phyloP scores from a whole-genome alignment of 1,140 invertebrate species.

The Limonius californicus region DNA sequence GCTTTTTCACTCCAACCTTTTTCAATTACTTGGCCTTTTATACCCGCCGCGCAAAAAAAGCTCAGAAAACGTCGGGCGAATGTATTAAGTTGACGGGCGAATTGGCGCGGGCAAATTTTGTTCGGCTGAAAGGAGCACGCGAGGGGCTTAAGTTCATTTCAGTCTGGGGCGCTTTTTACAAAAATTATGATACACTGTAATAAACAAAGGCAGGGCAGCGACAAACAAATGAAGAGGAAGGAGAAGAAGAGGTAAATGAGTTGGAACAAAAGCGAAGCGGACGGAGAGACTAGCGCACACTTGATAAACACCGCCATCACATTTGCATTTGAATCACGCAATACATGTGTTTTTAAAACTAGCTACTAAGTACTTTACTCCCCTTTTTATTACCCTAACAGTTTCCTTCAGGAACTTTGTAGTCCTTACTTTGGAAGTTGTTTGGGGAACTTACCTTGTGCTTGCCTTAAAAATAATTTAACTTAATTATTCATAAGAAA shows the following conservation, averaged over 20 bases:
- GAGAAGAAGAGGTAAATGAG: conserved; percentile 40
- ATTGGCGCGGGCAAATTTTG: too few species aligned
- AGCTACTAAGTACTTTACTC: conserved; percentile 1
- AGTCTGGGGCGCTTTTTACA: background rate
- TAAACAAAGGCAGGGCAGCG: conserved; percentile 33
- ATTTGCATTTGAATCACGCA: conserved; percentile 40
- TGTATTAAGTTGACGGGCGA: too few species aligned
- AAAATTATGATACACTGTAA: conserved; percentile 12
- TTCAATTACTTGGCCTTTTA: background rate
- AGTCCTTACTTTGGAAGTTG: too few species aligned
- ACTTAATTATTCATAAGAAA: too few species aligned
- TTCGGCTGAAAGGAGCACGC: too few species aligned
- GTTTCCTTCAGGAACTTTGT: too few species aligned
- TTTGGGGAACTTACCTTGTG: too few species aligned
- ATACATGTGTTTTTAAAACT: conserved; percentile 35
- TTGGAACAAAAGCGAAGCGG: conserved; percentile 39
- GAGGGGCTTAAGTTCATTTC: too few species aligned
- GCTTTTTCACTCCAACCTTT: conserved; percentile 9
- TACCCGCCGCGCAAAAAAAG: too few species aligned
- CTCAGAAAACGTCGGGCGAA: too few species aligned
- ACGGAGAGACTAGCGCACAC: conserved; percentile 26
- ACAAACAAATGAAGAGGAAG: conserved; percentile 41
- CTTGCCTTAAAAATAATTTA: too few species aligned
- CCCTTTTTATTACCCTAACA: background rate
- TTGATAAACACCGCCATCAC: conserved; percentile 40